Evolutionary conservation across 2,888 invertebrate species (phyloP).

Genomic region (Tipula lateralis): DNA sequence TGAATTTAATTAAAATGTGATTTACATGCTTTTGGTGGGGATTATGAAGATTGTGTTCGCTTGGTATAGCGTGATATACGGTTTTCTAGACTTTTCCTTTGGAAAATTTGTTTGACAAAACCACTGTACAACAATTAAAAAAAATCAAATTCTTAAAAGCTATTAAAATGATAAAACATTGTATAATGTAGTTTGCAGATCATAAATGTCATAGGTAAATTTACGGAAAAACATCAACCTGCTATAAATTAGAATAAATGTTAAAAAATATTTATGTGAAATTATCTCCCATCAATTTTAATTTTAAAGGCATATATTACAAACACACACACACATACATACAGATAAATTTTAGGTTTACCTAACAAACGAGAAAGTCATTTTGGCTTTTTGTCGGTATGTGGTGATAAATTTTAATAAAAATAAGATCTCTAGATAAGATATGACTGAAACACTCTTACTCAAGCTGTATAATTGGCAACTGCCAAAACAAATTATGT

Average conservation of each 20-base stretch:
- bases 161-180: neutral
- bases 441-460: neutral
- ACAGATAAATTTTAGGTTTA: neutral
- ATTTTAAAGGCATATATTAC: neutral
- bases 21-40: too few relatives aligned
- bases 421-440: neutral
- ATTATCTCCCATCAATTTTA: neutral
- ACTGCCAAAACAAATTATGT: neutral
- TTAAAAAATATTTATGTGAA: neutral
- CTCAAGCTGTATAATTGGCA: neutral
- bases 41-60: too few relatives aligned
- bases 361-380: neutral
- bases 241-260: neutral
- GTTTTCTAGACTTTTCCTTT: too few relatives aligned
- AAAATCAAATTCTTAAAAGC: neutral
- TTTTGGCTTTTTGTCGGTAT: neutral
- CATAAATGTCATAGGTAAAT: neutral
- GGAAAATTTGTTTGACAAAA: neutral
- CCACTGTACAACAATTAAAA: neutral
- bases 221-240: neutral
- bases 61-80: too few relatives aligned
- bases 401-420: neutral
- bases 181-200: neutral
- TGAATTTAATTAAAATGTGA: too few relatives aligned
- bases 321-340: neutral